Evolutionary conservation across 2,113 vertebrate genomes (phyloP), one percentile per base, ranked within the genome.

Genomic region (Arizona elegans): DNA sequence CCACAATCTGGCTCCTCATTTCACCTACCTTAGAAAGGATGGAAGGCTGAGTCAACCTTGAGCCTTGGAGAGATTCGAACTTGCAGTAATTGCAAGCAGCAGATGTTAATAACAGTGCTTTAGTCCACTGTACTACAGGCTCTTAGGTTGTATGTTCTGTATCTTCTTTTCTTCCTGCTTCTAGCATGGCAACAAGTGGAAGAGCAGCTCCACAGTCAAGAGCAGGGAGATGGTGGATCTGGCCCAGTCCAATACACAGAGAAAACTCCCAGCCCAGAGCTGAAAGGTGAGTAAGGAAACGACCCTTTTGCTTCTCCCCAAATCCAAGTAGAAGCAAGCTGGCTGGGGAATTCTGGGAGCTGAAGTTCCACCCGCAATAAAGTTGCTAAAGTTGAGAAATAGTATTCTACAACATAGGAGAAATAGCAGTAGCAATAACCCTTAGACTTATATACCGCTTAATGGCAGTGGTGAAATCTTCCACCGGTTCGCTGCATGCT

Each of bases 111-210:
- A 43, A 43, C 38, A 43, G 38, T 43, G 38, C 38, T 43, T 43
- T 43, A 43, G 38, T 43, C 38, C 38, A 2, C 38, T 43, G 38
- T 43, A 43, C 38, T 43, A 43, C 38, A 43, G 38, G 38, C 38
- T 43, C 2, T 43, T 43, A 43, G 0, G 29, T 33, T 33, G 12
- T 70, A 70, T 50, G 7, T 50, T 50, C 47, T 50, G 47, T 15
- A 6, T 7, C 2, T 19, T 90, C 55, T 5, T 26, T 62, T 43
- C 10, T 24, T 47, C 38, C 23, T 81, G 12, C 87, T 38, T 90
- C 92, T 96, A 99, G 99, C 98, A 92, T 99, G 99, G 99, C 98
- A 98, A 96, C 98, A 98, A 96, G 98, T 99, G 94, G 98, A 99
- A 95, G 98, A 98, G 97, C 98, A 98, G 96, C 96, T 99, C 96